phyloP scores from a whole-genome alignment of 2,888 invertebrate species.

The Blastobasis adustella region DNA sequence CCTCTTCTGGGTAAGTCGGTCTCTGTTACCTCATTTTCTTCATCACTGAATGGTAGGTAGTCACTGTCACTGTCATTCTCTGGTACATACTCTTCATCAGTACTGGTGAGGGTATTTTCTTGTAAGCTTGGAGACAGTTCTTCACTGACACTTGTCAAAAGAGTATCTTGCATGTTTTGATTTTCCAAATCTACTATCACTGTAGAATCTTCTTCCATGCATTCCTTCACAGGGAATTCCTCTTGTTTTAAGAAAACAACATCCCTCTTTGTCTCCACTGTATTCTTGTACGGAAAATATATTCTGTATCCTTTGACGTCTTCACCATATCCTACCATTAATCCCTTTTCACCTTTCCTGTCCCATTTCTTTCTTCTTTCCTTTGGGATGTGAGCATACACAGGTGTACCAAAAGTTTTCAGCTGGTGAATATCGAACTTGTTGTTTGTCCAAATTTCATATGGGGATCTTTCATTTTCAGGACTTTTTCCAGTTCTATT shows the following conservation, averaged over 20 bases:
- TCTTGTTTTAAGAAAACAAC: conserved; percentile 5
- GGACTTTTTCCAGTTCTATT: conserved; percentile 9
- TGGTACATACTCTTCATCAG: background rate
- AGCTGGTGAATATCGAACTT: conserved; percentile 8
- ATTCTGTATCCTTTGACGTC: conserved; percentile 11
- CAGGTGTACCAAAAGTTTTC: conserved; percentile 11
- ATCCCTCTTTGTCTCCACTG: conserved; percentile 12
- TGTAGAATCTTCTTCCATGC: background rate
- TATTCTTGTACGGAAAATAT: conserved; percentile 9
- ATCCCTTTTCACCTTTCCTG: conserved; percentile 7
- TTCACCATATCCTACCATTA: conserved; percentile 16
- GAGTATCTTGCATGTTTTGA: background rate
- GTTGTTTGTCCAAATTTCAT: conserved; percentile 12
- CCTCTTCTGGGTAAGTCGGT: background rate
- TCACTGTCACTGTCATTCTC: background rate
- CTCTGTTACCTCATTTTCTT: background rate
- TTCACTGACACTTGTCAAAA: background rate
- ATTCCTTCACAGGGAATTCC: background rate
- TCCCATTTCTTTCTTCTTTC: conserved; percentile 10
- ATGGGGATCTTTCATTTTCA: conserved; percentile 10
- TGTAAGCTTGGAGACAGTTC: background rate
- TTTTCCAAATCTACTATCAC: background rate
- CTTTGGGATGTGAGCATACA: conserved; percentile 10
- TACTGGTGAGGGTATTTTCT: background rate
- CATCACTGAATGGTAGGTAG: background rate